Conservation (phyloP, 2,113 vertebrate species). For the Dicaeum eximium region DNA sequence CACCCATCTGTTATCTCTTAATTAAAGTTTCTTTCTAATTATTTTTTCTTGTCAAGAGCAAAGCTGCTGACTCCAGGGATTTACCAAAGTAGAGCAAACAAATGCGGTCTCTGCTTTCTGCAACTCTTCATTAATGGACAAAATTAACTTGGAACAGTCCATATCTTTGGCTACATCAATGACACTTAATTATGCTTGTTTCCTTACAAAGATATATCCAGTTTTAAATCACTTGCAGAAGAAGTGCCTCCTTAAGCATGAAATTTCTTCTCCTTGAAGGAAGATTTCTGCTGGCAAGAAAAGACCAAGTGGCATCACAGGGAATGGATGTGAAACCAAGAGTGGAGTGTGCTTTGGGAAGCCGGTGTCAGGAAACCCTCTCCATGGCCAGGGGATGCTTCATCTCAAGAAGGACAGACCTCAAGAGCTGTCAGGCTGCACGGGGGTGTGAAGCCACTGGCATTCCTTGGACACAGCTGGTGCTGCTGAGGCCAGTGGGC, state of each 20-base stretch:
- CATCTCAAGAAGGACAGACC: background rate
- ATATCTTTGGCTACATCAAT: slow-evolving; percentile 44
- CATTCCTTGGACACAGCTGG: background rate
- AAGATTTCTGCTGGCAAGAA: background rate
- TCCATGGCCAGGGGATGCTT: background rate
- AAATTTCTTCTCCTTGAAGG: background rate
- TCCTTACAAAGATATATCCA: slow-evolving; percentile 42
- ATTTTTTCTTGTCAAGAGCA: slow-evolving; percentile 65
- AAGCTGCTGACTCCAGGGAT: slow-evolving; percentile 63
- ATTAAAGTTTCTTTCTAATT: slow-evolving; percentile 71
- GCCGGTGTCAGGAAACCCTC: background rate
- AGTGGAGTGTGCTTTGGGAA: background rate
- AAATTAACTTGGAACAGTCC: slow-evolving; percentile 56
- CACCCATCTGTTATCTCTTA: slow-evolving; percentile 70
- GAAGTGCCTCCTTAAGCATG: slow-evolving; percentile 1
- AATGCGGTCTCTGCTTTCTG: background rate
- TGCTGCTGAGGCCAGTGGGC: background rate
- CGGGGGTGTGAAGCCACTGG: background rate
- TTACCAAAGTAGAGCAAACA: slow-evolving; percentile 55
- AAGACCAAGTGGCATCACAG: background rate
- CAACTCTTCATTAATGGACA: slow-evolving; percentile 50
- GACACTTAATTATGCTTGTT: slow-evolving; percentile 50
- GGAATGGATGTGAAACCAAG: background rate
- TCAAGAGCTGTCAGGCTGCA: background rate
- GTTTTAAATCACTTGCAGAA: slow-evolving; percentile 29